Evolutionary conservation across 1,140 invertebrate species (phyloP), one percentile per base, ranked within the genome.

Genomic region (Euwallacea fornicatus): DNA sequence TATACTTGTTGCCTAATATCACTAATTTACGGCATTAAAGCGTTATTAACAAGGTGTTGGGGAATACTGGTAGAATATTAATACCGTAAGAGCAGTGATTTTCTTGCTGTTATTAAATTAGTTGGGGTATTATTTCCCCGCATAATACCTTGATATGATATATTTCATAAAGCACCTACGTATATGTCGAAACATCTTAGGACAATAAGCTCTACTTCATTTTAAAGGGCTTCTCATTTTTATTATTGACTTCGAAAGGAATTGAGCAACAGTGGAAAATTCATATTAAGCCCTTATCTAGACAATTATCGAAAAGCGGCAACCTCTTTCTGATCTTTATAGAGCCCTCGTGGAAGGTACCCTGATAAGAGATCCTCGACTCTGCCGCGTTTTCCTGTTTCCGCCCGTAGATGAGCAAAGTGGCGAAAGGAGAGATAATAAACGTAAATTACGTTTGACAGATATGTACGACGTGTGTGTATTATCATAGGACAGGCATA

Each of bases 51-150:
- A 69, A 62, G 67, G 67, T 69, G 59, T 69, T 69, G 42, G 67
- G 67, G 67, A 69, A 69, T 69, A 69, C 67, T 69, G 67, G 59
- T 69, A 41, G 67, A 69, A 69, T 62, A 69, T 62, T 69, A 69
- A 69, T 69, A 43, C 21, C 4, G 47, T 44, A 54, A 55, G 60
- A 61, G 50, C 44, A 60, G 42, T 60, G 56, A 68, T 68, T 68
- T 68, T 47, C 56, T 41, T 8, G 63, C 8, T n/a, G 15, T 66
- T 66, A 55, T 66, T 66, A 54, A 66, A 66, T 55, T 66, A 41
- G 16, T 11, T 42, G 11, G 9, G 59, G 43, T 43, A 33, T 33
- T 33, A 33, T 33, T 33, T 33, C 21, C 21, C 21, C 21, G 4
- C 21, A 33, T 33, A 33, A 33, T 33, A 33, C 21, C 21, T 33